Conservation (phyloP, 2,888 invertebrate genomes). For the Onthophagus sagittarius region DNA sequence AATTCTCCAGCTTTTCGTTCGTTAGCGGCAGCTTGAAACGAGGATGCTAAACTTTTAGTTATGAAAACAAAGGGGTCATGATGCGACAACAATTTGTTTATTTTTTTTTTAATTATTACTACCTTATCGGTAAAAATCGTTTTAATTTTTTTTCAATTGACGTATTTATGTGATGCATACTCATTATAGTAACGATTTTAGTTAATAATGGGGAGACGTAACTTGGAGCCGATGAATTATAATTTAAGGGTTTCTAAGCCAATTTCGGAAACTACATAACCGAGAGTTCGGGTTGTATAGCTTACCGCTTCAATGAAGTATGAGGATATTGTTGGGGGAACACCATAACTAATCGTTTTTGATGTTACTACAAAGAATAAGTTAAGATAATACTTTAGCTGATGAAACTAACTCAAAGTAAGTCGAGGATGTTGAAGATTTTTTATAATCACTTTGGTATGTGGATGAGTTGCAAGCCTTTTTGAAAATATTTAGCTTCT, state of each 20-base stretch:
- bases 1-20: background rate
- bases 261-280: slow-evolving; percentile 40
- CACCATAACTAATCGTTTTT: slow-evolving; percentile 29
- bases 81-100: background rate
- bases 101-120: background rate
- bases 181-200: slow-evolving; percentile 2
- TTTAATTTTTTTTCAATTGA: background rate
- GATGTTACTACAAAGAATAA: slow-evolving; percentile 11
- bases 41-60: background rate
- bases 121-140: too few relatives aligned
- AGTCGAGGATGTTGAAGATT: too few relatives aligned
- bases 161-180: background rate
- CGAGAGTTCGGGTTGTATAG: slow-evolving; percentile 11
- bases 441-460: too few relatives aligned
- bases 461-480: too few relatives aligned
- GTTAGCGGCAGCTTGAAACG: background rate
- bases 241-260: slow-evolving; percentile 33
- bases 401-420: background rate
- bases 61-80: background rate
- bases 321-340: slow-evolving; percentile 41
- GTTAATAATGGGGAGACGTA: slow-evolving; percentile 13
- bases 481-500: too few relatives aligned
- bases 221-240: background rate
- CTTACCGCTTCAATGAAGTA: slow-evolving; percentile 32
- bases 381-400: background rate